phyloP scores from a whole-genome alignment of 2,113 vertebrate genomes.

The Dipodomys spectabilis region DNA sequence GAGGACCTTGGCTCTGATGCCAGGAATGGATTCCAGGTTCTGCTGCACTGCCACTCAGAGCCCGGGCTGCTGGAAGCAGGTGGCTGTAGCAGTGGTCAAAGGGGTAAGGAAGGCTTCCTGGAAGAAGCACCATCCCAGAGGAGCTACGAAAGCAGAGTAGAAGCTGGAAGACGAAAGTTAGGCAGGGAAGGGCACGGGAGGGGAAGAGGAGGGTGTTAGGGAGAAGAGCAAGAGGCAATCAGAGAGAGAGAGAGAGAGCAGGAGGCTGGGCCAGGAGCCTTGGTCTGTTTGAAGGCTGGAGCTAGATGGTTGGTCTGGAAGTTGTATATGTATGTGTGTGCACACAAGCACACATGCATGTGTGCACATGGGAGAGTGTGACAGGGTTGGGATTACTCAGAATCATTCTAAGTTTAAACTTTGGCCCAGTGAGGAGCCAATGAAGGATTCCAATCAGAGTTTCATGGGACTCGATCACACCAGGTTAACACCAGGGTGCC shows the following conservation, averaged over 20 bases:
- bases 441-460: not conserved
- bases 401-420: not conserved
- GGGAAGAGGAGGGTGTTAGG: not conserved
- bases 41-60: not conserved
- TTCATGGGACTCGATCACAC: not conserved
- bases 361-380: not conserved
- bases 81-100: too few relatives aligned
- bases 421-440: not conserved
- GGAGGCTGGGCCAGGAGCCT: not conserved
- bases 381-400: not conserved
- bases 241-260: not conserved
- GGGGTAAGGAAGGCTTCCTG: constrained; percentile 22
- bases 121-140: not conserved
- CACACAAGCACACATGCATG: too few relatives aligned
- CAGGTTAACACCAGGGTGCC: not conserved
- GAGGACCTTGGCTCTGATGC: not conserved
- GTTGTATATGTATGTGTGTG: not conserved
- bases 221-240: not conserved
- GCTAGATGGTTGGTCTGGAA: not conserved
- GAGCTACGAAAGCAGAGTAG: not conserved
- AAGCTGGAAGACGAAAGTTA: not conserved
- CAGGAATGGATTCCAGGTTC: not conserved
- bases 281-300: not conserved
- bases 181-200: too few relatives aligned
- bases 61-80: not conserved